A percentile compares a stretch with the other conserved stretches of the same genome.
Conservation (phyloP, 2,113 vertebrate genomes). For the Colius striatus region DNA sequence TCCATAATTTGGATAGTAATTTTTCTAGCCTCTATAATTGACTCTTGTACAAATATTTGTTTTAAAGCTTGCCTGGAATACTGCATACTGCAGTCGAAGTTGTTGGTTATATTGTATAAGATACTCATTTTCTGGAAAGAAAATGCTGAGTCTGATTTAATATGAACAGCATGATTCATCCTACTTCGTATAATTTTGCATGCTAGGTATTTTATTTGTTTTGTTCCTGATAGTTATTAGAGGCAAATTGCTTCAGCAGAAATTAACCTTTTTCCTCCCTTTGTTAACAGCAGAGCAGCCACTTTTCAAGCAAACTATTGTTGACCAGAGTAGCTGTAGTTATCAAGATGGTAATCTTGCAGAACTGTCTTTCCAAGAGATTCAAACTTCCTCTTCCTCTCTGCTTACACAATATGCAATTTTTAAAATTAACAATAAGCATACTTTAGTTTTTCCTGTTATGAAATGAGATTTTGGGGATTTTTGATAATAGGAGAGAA, state of each 20-base stretch:
- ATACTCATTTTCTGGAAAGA: constrained; percentile 77
- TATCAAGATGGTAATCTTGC: not conserved
- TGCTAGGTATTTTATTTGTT: constrained; percentile 72
- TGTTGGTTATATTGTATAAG: constrained; percentile 86
- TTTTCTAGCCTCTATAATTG: constrained; percentile 68
- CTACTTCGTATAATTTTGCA: constrained; percentile 71
- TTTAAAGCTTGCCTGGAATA: constrained; percentile 84
- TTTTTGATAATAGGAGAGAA: not conserved
- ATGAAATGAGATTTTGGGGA: not conserved
- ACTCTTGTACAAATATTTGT: constrained; percentile 73
- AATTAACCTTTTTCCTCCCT: constrained; percentile 43
- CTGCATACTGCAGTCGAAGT: constrained; percentile 76
- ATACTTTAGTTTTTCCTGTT: not conserved
- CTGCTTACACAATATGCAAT: not conserved
- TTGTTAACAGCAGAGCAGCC: not conserved
- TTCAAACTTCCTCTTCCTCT: not conserved
- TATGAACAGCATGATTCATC: constrained; percentile 84
- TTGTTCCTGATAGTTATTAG: constrained; percentile 47
- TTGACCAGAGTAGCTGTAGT: not conserved
- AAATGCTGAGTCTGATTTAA: constrained; percentile 85
- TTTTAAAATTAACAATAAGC: not conserved
- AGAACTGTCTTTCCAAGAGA: not conserved
- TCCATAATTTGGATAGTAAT: constrained; percentile 44
- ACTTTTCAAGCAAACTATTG: constrained; percentile 26
- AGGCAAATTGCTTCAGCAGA: constrained; percentile 59